A percentile compares a stretch with the other conserved stretches of the same genome.
These are phyloP conservation scores for Ectemnius cavifrons DNA, from an alignment of 2,888 invertebrate genomes.

Conservation along the genomic window DNA sequence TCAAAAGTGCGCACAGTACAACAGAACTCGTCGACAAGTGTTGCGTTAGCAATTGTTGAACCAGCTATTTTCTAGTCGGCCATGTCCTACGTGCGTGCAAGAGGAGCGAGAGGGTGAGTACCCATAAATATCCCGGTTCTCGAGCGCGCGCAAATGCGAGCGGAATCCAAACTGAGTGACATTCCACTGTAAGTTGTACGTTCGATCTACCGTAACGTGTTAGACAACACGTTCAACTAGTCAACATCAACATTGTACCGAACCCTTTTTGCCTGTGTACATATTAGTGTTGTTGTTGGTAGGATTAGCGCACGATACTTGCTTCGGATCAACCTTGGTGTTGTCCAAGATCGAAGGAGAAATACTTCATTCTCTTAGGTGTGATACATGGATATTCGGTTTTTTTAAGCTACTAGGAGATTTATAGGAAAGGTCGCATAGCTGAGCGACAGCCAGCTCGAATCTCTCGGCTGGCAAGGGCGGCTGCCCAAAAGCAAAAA, in stretches of 20 bases:
- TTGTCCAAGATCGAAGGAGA: conserved; percentile 2
- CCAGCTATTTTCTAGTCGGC: not conserved
- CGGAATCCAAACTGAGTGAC: conserved; percentile 8
- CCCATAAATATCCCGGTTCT: conserved; percentile 35
- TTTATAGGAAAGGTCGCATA: conserved; percentile 34
- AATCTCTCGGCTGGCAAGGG: not conserved
- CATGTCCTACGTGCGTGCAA: not conserved
- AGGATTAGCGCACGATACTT: too few species aligned
- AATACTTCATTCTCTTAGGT: conserved; percentile 33
- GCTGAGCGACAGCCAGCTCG: conserved; percentile 11
- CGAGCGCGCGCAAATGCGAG: conserved; percentile 14
- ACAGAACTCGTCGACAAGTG: not conserved
- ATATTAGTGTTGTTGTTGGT: too few species aligned
- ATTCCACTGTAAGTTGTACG: conserved; percentile 27
- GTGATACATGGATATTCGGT: conserved; percentile 13
- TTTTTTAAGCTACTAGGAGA: conserved; percentile 32
- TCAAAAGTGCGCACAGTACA: too few species aligned
- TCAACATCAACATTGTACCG: not conserved
- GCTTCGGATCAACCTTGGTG: conserved; percentile 23
- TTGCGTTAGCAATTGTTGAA: conserved; percentile 2
- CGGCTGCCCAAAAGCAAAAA: conserved; percentile 10
- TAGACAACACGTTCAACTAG: too few species aligned
- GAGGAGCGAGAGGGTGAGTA: not conserved
- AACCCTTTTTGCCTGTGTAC: too few species aligned
- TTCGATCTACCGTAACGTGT: not conserved